Percentiles rank a stretch among this genome's conserved stretches.
Evolutionary conservation across 1,140 invertebrate genomes (phyloP).

Genomic region (Orius insidiosus): DNA sequence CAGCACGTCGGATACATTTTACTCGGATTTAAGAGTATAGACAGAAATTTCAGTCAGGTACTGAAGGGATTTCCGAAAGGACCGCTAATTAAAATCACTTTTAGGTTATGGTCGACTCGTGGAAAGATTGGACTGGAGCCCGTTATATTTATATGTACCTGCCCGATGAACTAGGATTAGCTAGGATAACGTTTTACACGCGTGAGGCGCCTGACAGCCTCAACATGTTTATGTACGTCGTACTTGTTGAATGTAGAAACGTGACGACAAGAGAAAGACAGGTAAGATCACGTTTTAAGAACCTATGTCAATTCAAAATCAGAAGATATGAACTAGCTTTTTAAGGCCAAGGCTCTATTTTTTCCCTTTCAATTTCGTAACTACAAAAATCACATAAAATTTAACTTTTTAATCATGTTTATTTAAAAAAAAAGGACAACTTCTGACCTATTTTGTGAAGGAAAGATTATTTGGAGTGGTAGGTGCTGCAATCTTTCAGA

Average conservation of each 20-base stretch:
- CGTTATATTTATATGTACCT: constrained; percentile 29
- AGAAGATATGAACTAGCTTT: not conserved
- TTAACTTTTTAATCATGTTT: too few relatives aligned
- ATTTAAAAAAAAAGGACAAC: too few relatives aligned
- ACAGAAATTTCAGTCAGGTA: constrained; percentile 25
- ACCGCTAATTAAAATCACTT: too few relatives aligned
- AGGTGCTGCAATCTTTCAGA: not conserved
- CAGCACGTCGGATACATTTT: constrained; percentile 23
- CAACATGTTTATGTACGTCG: constrained; percentile 30
- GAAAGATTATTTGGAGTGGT: not conserved
- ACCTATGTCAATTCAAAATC: too few relatives aligned
- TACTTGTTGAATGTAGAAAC: constrained; percentile 27
- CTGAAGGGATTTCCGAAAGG: too few relatives aligned
- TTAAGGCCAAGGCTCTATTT: not conserved
- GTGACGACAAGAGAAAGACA: constrained; percentile 23
- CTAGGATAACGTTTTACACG: constrained; percentile 26
- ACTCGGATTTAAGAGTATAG: constrained; percentile 28
- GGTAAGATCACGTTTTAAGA: constrained; percentile 13
- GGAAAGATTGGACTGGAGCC: constrained; percentile 35
- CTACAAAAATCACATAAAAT: not conserved
- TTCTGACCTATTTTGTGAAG: too few relatives aligned
- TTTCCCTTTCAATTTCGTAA: not conserved
- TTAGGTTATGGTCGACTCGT: constrained; percentile 27
- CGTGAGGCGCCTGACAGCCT: constrained; percentile 25
- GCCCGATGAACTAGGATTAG: constrained; percentile 27